phyloP scores from a whole-genome alignment of 2,113 vertebrate genomes.

The Ptychochromis oligacanthus region DNA sequence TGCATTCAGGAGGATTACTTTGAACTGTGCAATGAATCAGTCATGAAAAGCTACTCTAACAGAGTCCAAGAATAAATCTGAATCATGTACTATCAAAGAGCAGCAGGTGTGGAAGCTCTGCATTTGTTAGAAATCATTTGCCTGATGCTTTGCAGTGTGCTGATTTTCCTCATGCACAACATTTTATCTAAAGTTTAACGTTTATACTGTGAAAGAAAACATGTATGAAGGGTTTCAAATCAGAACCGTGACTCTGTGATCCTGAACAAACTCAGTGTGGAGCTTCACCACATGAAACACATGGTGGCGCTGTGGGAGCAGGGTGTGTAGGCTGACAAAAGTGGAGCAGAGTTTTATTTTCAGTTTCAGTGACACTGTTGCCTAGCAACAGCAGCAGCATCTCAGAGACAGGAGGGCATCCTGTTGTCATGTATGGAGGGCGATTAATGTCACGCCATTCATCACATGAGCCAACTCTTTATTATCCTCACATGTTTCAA shows the following conservation, averaged over 20 bases:
- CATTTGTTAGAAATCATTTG: too few species aligned
- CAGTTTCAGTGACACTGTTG: conserved; percentile 38
- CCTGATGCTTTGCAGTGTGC: too few species aligned
- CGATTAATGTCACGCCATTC: neutral
- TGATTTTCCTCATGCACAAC: too few species aligned
- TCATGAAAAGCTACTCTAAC: too few species aligned
- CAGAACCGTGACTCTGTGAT: neutral
- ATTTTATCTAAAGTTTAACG: too few species aligned
- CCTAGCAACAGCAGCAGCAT: conserved; percentile 49
- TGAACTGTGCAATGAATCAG: too few species aligned
- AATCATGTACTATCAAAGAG: too few species aligned
- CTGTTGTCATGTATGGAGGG: neutral
- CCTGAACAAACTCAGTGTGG: neutral
- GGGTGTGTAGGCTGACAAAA: neutral
- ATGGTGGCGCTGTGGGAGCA: conserved; percentile 16
- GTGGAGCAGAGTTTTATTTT: conserved; percentile 9
- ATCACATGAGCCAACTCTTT: neutral
- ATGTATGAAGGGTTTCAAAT: neutral
- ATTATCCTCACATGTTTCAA: neutral
- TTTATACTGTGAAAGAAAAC: too few species aligned
- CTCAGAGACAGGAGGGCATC: neutral
- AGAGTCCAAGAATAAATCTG: too few species aligned
- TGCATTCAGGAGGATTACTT: too few species aligned
- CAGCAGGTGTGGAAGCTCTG: too few species aligned
- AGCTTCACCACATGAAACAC: neutral